phyloP scores from a whole-genome alignment of 2,888 invertebrate species.

The Dastarcus helophoroides region DNA sequence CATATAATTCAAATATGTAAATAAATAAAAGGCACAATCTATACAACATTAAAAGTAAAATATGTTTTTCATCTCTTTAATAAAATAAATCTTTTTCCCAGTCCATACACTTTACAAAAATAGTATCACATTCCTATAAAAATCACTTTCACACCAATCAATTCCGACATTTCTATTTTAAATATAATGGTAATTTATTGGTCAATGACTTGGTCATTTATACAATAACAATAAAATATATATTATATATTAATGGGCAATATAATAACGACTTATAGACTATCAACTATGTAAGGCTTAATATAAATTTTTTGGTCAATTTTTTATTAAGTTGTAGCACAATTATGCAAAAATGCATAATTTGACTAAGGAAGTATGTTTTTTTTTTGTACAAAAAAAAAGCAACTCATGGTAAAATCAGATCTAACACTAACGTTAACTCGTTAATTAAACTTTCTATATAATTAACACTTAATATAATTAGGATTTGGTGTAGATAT shows the following conservation, averaged over 20 bases:
- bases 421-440: too few species aligned
- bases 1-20: conserved; percentile 28
- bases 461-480: too few species aligned
- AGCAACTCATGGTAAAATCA: too few species aligned
- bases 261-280: neutral
- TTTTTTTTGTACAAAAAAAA: too few species aligned
- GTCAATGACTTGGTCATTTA: conserved; percentile 8
- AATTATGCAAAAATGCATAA: neutral
- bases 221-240: neutral
- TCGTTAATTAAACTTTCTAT: too few species aligned
- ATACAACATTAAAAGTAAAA: too few species aligned
- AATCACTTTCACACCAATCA: conserved; percentile 9
- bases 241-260: neutral
- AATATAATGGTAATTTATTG: conserved; percentile 8
- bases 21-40: conserved; percentile 38
- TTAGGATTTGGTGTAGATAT: too few species aligned
- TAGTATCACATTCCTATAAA: conserved; percentile 35
- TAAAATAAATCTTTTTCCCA: conserved; percentile 27
- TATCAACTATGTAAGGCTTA: neutral
- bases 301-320: neutral
- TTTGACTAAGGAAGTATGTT: too few species aligned
- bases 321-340: neutral
- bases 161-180: conserved; percentile 8
- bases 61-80: conserved; percentile 24
- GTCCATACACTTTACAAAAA: conserved; percentile 31